Base-by-base conservation (phyloP, 2,888 invertebrate species). In the Aelia acuminata region DNA sequence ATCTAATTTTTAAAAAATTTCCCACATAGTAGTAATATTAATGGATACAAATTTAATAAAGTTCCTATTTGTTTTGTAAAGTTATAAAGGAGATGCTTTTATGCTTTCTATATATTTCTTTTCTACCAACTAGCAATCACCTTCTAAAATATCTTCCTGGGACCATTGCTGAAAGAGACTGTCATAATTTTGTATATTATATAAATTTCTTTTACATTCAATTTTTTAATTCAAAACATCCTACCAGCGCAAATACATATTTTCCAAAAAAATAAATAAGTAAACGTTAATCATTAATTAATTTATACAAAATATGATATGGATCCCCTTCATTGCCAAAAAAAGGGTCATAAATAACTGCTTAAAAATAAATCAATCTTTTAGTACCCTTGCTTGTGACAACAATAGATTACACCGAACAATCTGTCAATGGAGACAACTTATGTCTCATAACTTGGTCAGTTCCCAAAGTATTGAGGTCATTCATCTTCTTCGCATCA, bases 361-460 rank as follows among this genome's bases (percentile, higher is more conserved):
- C 3, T 22, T 11, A 57, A 57, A 57, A 57, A 57, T 57, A 57
- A 57, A 26, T 57, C 26, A 57, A 57, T 57, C 57, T 57, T 57
- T 26, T 57, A 57, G 57, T 57, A 57, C 13, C 2, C 26, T 57
- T 26, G 26, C 57, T 13, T 57, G 57, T 57, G 57, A 57, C n/a
- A 53, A 53, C 53, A 57, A 26, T 26, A 57, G 57, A 26, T 57
- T 57, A 57, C 26, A 57, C 57, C 4, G 11, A 13, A 11, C 26
- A 26, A 57, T 57, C 57, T 57, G 57, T 57, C 57, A 57, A 57
- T 57, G 57, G 26, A 26, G 57, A 57, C 57, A 26, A 57, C 57
- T 57, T 57, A 26, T 11, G 57, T 26, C 26, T 57, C 13, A 57
- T 26, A 57, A 57, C 57, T 57, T 57, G 26, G 26, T 26, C 57